Evolutionary conservation across 2,888 invertebrate genomes (phyloP).

Genomic region (Agrypnus murinus): DNA sequence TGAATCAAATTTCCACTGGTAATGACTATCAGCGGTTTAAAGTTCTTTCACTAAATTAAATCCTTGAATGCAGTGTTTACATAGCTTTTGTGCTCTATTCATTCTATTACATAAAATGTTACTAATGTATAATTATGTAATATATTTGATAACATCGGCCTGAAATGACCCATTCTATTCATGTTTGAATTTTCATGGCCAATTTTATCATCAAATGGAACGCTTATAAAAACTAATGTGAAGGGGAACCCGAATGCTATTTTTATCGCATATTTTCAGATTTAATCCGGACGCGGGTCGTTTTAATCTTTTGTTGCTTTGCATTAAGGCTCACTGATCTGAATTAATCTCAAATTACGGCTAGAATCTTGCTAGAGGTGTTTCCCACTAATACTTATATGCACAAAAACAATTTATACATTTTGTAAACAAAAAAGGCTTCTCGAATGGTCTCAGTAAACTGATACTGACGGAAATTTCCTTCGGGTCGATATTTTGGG

Average conservation of each 20-base stretch:
- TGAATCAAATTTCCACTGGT: background rate
- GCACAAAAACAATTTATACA: background rate
- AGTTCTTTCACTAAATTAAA: background rate
- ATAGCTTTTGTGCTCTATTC: too few relatives aligned
- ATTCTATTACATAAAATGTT: too few relatives aligned
- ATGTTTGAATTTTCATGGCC: background rate
- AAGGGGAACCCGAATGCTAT: background rate
- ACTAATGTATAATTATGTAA: background rate
- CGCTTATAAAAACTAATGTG: slow-evolving; percentile 17
- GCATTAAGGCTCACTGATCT: slow-evolving; percentile 14
- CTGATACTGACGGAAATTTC: background rate
- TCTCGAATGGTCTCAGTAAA: background rate
- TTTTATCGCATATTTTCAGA: slow-evolving; percentile 26
- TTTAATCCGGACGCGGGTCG: background rate
- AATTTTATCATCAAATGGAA: slow-evolving; percentile 14
- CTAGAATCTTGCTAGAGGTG: background rate
- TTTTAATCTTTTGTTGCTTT: slow-evolving; percentile 7
- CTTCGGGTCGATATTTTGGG: background rate
- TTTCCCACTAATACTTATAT: background rate
- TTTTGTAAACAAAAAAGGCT: background rate
- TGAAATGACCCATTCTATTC: background rate
- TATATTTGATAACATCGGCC: background rate
- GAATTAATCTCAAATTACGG: background rate
- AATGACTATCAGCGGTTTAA: background rate
- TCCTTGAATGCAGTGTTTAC: too few relatives aligned